A percentile compares a stretch with the other conserved stretches of the same genome.
These are phyloP conservation scores for Gallinago stenura DNA, from an alignment of 2,797 vertebrate species.

Conservation along the genomic window DNA sequence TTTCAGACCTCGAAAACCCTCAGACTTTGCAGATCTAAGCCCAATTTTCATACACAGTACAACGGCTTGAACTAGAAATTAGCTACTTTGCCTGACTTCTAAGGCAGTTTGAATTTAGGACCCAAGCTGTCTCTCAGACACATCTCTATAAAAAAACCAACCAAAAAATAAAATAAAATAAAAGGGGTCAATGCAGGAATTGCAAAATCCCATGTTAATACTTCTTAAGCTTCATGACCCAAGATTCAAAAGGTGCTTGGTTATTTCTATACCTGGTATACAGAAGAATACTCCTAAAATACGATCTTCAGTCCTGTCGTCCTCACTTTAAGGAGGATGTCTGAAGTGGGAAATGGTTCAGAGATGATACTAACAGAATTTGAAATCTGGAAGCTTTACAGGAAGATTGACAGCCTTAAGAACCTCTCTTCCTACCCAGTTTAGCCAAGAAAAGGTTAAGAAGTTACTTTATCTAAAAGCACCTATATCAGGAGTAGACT, in stretches of 20 bases:
- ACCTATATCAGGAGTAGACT: constrained; percentile 59
- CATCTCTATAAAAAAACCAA: background rate
- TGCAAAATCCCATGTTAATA: background rate
- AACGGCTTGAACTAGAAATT: background rate
- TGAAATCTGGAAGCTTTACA: background rate
- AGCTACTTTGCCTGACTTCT: background rate
- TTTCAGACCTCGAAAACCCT: background rate
- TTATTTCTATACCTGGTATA: background rate
- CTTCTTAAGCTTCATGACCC: background rate
- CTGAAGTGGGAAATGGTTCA: background rate
- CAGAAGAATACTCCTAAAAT: background rate
- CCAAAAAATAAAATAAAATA: background rate
- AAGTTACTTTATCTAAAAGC: constrained; percentile 42
- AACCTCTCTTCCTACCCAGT: background rate
- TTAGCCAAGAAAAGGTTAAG: constrained; percentile 60
- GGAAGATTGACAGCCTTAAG: background rate
- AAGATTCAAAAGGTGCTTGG: background rate
- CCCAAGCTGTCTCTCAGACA: background rate
- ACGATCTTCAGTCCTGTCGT: background rate
- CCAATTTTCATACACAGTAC: background rate
- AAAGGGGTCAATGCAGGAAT: background rate
- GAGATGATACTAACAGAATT: background rate
- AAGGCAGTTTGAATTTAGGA: background rate
- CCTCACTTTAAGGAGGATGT: background rate
- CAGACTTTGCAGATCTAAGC: background rate